A percentile compares a stretch with the other conserved stretches of the same genome.
These are phyloP conservation scores for Ectobius pallidus DNA, from an alignment of 2,888 invertebrate genomes.

Conservation along the genomic window DNA sequence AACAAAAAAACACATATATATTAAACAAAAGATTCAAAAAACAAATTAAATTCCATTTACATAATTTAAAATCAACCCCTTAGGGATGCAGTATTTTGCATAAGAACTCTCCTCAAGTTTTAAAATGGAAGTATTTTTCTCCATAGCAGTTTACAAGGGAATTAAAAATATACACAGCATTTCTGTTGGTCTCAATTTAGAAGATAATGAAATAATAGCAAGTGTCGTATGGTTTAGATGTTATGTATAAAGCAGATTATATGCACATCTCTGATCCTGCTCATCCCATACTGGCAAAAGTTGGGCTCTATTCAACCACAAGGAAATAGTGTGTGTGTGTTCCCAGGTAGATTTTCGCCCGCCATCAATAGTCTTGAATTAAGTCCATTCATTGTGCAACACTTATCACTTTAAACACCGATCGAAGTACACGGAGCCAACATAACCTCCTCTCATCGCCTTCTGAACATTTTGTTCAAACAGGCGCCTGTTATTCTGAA, in stretches of 20 bases:
- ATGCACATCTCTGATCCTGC: constrained; percentile 28
- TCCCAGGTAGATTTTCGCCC: background rate
- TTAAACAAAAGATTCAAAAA: constrained; percentile 15
- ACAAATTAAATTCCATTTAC: constrained; percentile 1
- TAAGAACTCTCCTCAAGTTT: background rate
- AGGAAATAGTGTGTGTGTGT: background rate
- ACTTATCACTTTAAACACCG: constrained; percentile 88
- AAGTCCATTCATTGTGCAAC: background rate
- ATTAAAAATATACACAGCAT: constrained; percentile 26
- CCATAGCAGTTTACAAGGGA: background rate
- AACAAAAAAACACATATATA: background rate
- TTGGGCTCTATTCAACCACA: background rate
- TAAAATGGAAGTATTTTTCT: constrained; percentile 9
- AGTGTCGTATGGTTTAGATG: constrained; percentile 18
- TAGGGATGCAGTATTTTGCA: constrained; percentile 1
- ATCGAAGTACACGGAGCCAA: constrained; percentile 94
- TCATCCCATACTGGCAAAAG: constrained; percentile 7
- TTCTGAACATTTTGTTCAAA: constrained; percentile 97
- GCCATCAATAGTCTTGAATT: constrained; percentile 6
- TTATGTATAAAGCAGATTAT: constrained; percentile 33
- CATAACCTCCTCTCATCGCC: constrained; percentile 95
- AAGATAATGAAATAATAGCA: background rate
- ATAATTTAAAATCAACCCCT: background rate
- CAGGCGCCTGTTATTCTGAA: constrained; percentile 89
- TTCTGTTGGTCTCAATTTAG: constrained; percentile 15